Base-by-base conservation (phyloP, 1,140 invertebrate genomes). In the Meloidogyne exigua region DNA sequence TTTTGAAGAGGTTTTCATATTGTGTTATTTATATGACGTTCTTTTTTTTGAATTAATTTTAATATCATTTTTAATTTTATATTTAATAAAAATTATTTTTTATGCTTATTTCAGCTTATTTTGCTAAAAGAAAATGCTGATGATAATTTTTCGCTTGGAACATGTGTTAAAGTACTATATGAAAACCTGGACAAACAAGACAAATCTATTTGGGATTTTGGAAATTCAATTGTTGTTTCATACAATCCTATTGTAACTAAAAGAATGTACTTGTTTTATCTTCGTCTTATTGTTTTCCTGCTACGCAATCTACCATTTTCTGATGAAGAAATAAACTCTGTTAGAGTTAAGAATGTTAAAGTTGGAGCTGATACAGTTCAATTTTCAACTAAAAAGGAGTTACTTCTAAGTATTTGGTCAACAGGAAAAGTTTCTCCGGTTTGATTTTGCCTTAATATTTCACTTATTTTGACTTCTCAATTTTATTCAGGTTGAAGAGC, bases 261-360 rank as follows among this genome's bases (percentile, higher is more conserved):
- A 21, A 18, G 26, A 71, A 44, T 15, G 7, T 44, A 26, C 23
- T n/a, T 66, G 32, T 18, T 64, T 36, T 73, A 25, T 21, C 21
- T 73, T 32, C 72, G 72, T n/a, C 57, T 73, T 23, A 18, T 62
- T 64, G 18, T 64, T 62, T 73, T 73, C 25, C 65, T 73, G 28
- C n/a, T 32, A 13, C 72, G 57, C 28, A 62, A 73, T 36, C 36
- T 73, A 42, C 72, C 72, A 25, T 73, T 73, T 39, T 73, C 72
- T 13, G 65, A 42, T 21, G 72, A 73, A 13, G 57, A 36, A 9
- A 15, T 2, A 1, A 32, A 12, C 11, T 13, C 10, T 10, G 11
- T 9, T 9, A 18, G 21, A 18, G 66, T 36, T 32, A 32, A 68
- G n/a, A 68, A 36, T 23, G 21, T 68, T 18, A 32, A 42, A 32